Conservation (phyloP, 2,113 vertebrate genomes). For the Seriola quinqueradiata region DNA sequence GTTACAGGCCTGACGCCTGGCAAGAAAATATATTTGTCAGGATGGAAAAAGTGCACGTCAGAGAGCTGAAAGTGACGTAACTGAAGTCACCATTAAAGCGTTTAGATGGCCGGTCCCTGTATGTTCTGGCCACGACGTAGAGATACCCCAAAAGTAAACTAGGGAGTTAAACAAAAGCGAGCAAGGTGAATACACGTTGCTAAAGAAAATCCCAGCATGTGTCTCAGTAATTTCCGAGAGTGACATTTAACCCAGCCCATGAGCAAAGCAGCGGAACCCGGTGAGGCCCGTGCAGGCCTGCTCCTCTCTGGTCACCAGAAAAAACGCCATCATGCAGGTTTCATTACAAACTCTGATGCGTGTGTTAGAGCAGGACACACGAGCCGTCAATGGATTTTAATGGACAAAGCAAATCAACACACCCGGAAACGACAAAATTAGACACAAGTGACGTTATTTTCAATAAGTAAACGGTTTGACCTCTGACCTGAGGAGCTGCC, state of each 20-base stretch:
- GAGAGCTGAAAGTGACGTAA: slow-evolving; percentile 26
- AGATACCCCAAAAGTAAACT: neutral
- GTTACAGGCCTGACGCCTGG: neutral
- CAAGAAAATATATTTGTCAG: slow-evolving; percentile 11
- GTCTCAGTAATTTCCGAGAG: neutral
- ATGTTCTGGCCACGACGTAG: neutral
- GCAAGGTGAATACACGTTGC: neutral
- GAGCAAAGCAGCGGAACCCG: neutral
- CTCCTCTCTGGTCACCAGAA: neutral
- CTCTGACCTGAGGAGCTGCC: slow-evolving; percentile 36
- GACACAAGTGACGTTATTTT: neutral
- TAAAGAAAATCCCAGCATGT: neutral
- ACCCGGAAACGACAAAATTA: neutral
- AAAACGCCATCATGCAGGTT: too few species aligned
- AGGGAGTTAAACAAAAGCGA: neutral
- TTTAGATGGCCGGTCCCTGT: neutral
- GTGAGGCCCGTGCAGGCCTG: neutral
- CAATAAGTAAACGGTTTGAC: slow-evolving; percentile 28
- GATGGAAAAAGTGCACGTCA: slow-evolving; percentile 2
- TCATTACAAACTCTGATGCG: neutral
- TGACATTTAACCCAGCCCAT: slow-evolving; percentile 3
- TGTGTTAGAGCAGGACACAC: neutral
- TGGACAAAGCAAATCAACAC: neutral
- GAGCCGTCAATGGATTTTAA: neutral
- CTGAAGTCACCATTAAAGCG: neutral